A percentile compares a stretch with the other conserved stretches of the same genome.
Evolutionary conservation across 2,888 invertebrate species (phyloP).

Genomic region (Drosophila nigricruria): DNA sequence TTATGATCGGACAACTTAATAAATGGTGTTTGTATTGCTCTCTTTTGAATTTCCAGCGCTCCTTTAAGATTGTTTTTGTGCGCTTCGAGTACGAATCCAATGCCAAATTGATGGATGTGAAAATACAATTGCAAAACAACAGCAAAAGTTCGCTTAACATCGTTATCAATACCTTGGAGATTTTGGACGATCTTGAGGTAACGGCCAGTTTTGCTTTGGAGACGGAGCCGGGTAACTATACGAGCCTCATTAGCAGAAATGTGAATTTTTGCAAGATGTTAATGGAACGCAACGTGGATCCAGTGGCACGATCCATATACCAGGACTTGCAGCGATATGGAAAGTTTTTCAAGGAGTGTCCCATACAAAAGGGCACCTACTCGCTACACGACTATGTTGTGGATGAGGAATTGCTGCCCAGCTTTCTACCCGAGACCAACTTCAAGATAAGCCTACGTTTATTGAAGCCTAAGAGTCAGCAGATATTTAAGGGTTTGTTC

Average conservation of each 20-base stretch:
- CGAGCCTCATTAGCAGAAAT: conserved; percentile 60
- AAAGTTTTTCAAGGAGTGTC: conserved; percentile 76
- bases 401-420: conserved; percentile 82
- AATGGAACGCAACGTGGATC: conserved; percentile 69
- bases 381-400: conserved; percentile 70
- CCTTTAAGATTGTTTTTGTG: conserved; percentile 78
- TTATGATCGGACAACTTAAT: background rate
- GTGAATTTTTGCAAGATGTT: conserved; percentile 80
- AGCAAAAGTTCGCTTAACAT: conserved; percentile 62
- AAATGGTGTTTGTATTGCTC: too few relatives aligned
- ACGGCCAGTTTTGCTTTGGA: conserved; percentile 64
- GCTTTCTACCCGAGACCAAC: conserved; percentile 78
- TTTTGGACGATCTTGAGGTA: conserved; percentile 72
- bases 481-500: conserved; percentile 67
- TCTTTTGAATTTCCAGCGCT: conserved; percentile 61
- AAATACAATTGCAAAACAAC: conserved; percentile 70
- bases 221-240: conserved; percentile 66
- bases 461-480: conserved; percentile 38
- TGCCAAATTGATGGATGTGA: conserved; percentile 64
- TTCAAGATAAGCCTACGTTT: conserved; percentile 62
- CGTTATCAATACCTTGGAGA: conserved; percentile 61
- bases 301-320: conserved; percentile 66
- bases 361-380: conserved; percentile 74
- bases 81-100: conserved; percentile 69
- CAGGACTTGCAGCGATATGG: conserved; percentile 79